Percentiles rank a stretch among this genome's conserved stretches.
Conservation (phyloP, 2,113 vertebrate genomes). For the Catharus minimus region DNA sequence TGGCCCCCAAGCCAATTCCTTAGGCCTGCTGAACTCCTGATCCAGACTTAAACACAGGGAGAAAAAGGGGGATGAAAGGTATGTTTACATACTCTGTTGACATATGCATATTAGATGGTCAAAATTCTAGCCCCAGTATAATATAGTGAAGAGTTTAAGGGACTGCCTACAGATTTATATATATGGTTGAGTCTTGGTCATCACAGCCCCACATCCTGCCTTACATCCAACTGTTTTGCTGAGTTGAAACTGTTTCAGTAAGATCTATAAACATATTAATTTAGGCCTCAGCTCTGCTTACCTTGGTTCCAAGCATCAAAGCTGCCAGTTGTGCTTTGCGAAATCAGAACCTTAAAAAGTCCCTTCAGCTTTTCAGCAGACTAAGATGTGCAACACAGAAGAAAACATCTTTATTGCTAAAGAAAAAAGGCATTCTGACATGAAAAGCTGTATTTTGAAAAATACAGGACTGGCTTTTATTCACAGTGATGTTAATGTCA, state of each 20-base stretch:
- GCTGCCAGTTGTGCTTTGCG: neutral
- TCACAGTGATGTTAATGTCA: slow-evolving; percentile 34
- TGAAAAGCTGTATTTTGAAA: slow-evolving; percentile 49
- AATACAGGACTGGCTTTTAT: neutral
- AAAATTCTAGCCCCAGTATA: neutral
- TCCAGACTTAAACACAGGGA: neutral
- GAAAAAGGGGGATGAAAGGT: neutral
- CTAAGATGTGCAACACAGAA: neutral
- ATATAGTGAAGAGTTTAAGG: neutral
- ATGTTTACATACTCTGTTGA: neutral
- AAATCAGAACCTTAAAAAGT: neutral
- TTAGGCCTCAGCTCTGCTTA: neutral
- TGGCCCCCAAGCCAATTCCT: neutral
- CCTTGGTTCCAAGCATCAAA: neutral
- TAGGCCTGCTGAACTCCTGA: neutral
- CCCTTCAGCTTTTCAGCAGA: neutral
- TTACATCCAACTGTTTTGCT: too few relatives aligned
- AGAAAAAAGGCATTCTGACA: slow-evolving; percentile 8
- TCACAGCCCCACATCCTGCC: too few relatives aligned
- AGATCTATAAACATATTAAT: neutral
- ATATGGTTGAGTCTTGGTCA: too few relatives aligned
- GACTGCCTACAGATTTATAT: too few relatives aligned
- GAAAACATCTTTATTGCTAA: slow-evolving; percentile 9
- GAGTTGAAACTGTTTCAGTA: too few relatives aligned
- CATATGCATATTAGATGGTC: neutral